Base-by-base conservation (phyloP, 2,888 invertebrate genomes). In the Lasiommata megera region DNA sequence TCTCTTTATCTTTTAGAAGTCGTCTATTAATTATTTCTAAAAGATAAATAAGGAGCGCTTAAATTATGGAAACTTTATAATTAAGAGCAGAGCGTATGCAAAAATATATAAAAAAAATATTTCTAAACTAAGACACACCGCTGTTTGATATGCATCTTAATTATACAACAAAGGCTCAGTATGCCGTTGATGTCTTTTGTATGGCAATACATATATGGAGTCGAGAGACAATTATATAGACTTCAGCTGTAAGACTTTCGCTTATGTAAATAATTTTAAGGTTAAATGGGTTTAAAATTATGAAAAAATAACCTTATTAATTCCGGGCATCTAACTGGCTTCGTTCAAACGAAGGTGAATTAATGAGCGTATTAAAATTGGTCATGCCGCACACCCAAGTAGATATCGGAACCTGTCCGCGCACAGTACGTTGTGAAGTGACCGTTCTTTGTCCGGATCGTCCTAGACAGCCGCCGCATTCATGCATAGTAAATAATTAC, bases 401-500 rank as follows among this genome's bases (percentile, higher is more conserved):
- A 52, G 84, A 76, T 74, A 79, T 79, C 74, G 76, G 79, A 85
- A 86, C 87, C 88, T 77, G 88, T 86, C 82, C 73, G 67, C 66
- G 66, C 68, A 65, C 69, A 70, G 76, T 72, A 73, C 78, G 81
- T 79, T 81, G 79, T 73, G 56, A 67, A 74, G 78, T 76, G 84
- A 80, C 82, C 85, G 83, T 82, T 82, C 88, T 88, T 88, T 88
- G 88, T 88, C 88, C 86, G 75, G 73, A 76, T 79, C 83, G 84
- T 84, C 86, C 83, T 84, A 86, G 86, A 83, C 87, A 81, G 78
- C 82, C 82, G 82, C 64, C 72, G 82, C 89, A 88, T 88, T 86
- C 89, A 87, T 88, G 89, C 88, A 88, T 90, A 88, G 88, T 88
- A 90, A 89, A 88, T 89, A 89, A 90, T 89, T 86, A 87, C 85